Base-by-base conservation (phyloP, 2,113 vertebrate species). In the Ciconia boyciana region DNA sequence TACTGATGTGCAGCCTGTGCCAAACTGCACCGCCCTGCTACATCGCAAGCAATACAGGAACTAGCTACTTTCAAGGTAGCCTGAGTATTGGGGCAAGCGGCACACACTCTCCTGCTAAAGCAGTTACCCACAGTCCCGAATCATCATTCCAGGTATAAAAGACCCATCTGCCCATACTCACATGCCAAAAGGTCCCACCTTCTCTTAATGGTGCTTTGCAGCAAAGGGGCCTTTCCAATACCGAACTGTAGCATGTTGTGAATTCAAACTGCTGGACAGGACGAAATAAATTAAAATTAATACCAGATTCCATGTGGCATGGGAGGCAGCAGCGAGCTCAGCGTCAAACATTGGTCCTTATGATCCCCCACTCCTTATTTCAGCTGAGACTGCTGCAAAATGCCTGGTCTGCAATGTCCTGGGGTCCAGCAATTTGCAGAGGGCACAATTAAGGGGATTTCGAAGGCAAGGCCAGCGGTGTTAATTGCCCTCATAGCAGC, bases 21-120 rank as follows among this genome's bases (percentile, higher is more conserved):
- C 44, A 49, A 15, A 7, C 54, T 19, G 24, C 32, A 4, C 26
- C 3, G 4, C 34, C 36, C 39, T 0, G 1, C 36, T 7, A 2
- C 20, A 2, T 3, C 8, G 60, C 18, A 15, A 83, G 57, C 36
- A 10, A 10, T 29, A 10, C 31, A 16, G 44, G 36, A 41, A 19
- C 25, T 10, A 20, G 2, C 15, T 25, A 2, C 39, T 75, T 72
- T 15, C 28, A 18, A 7, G 52, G 75, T 25, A 25, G 44, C 34
- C 25, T 25, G 31, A 5, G 4, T 44, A 6, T 28, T 10, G 8
- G 43, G 7, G 25, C 19, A 24, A 57, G 20, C 31, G 55, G 14
- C 25, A 13, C 39, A 6, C 17, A 28, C 10, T 36, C 26, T 16
- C 11, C 22, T 54, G n/a, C 52, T 60, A 52, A 64, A 66, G 29